Conservation (phyloP, 2,797 vertebrate genomes). For the Chelidonichthys spinosus region DNA sequence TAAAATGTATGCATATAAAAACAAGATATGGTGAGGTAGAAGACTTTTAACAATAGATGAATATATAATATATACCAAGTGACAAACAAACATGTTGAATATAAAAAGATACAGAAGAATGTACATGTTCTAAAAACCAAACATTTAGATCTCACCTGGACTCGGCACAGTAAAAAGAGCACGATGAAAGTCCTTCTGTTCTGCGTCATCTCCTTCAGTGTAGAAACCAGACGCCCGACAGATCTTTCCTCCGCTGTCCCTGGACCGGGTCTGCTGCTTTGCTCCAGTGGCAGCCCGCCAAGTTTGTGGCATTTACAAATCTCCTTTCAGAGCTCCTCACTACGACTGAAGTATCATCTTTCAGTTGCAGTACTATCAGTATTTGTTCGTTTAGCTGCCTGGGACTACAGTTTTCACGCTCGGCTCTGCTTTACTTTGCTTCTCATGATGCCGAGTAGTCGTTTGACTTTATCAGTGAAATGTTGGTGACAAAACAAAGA, state of each 20-base stretch:
- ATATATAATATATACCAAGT: neutral
- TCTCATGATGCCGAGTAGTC: neutral
- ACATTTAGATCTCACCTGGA: constrained; percentile 53
- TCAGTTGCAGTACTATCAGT: neutral
- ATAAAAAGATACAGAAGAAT: too few relatives aligned
- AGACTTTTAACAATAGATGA: too few relatives aligned
- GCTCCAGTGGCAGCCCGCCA: neutral
- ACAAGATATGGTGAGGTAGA: too few relatives aligned
- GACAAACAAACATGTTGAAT: neutral
- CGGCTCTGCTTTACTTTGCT: neutral
- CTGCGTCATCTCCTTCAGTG: constrained; percentile 3
- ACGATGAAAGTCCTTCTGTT: neutral
- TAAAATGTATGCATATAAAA: too few relatives aligned
- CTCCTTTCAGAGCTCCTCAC: neutral
- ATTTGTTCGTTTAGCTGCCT: neutral
- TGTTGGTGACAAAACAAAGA: constrained; percentile 32
- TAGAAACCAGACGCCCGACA: neutral
- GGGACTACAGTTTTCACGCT: neutral
- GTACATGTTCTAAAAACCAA: neutral
- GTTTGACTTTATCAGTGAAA: constrained; percentile 37
- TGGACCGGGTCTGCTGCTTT: constrained; percentile 11
- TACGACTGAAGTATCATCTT: neutral
- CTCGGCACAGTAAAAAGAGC: constrained; percentile 33
- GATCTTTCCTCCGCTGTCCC: neutral
- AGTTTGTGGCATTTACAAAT: constrained; percentile 3